Evolutionary conservation across 1,140 invertebrate species (phyloP), one percentile per base, ranked within the genome.

Genomic region (Homarus americanus): DNA sequence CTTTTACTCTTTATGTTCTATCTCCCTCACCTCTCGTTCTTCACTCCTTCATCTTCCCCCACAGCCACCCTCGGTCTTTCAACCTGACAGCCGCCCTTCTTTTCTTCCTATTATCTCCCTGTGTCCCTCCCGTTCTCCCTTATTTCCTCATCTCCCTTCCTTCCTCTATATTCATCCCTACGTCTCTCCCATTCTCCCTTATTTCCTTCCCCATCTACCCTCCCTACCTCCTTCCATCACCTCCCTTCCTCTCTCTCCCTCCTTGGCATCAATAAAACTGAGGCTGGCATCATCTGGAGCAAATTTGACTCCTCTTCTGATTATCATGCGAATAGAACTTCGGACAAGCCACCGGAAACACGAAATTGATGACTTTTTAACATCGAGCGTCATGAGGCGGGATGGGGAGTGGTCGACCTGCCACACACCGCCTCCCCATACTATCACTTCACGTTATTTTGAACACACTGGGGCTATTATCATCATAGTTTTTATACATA

Each of bases 281-380:
- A 78, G 53, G 73, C 72, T 12, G 72, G 75, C 85, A 87, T 87
- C 85, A 87, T 87, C 85, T 87, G 85, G 73, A 87, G 85, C 75
- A 87, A 87, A 87, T 87, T 76, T 87, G 85, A 87, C 85, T 87
- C 53, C 53, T 78, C 75, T 87, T 53, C 85, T 79, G 85, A 87
- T 87, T 87, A 87, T 78, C 85, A 87, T 87, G 85, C 85, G 85
- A 87, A 87, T 87, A 38, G 85, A 53, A 66, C 44, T 24, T n/a
- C 44, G 28, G 85, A 87, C 85, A 78, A 78, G 69, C 36, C 85
- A 63, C 32, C 73, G 85, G 85, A 87, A 87, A 87, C 85, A 58
- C 44, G 41, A 38, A 79, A 87, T 87, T 87, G 85, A 87, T 87
- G 85, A 63, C 75, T 87, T 87, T 87, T 87, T 87, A 87, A 76